Base-by-base conservation (phyloP, 2,797 vertebrate species). In the Margarornis squamiger region DNA sequence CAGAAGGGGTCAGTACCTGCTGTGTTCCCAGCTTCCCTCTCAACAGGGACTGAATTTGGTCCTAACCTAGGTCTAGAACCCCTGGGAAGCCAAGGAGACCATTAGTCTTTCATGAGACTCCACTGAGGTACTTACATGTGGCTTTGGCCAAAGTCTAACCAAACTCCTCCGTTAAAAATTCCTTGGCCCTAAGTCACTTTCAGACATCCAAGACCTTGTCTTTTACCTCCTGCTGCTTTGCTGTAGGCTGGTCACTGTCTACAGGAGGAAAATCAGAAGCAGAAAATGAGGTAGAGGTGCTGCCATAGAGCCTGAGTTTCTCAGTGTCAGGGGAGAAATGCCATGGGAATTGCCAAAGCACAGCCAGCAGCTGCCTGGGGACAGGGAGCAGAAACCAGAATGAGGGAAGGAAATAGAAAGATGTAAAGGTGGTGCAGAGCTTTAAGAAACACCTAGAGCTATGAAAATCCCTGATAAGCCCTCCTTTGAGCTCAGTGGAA, bases 211-310 rank as follows among this genome's bases (percentile, higher is more conserved):
- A 66, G 29, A 17, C 34, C 3, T 70, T 59, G 32, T 13, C 67
- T 54, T 76, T 55, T 82, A 36, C 63, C 30, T 79, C 17, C n/a
- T 67, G 34, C 48, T 87, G 46, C 55, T 86, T 80, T 93, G 51
- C 70, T 81, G 24, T 51, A 84, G 54, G 29, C 32, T 43, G 32
- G 19, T 29, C 51, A 36, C 43, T 73, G 32, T 36, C 67, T n/a
- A 16, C 13, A 70, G 48, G 30, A 91, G 16, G 32, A 86, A 77
- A 90, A 22, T 21, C 2, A 10, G 52, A 82, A n/a, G 39, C 30
- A 90, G 75, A 59, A 75, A 79, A 68, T 6, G 8, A 72, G 30
- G 24, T 3, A 7, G 43, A 70, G n/a, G 7, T 48, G 52, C 36
- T 90, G 71, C 27, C 1, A 0, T 1, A 55, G 59, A 73, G n/a